Conservation (phyloP, 92 coral and sea anemone species). For the Plumapathes pennacea region DNA sequence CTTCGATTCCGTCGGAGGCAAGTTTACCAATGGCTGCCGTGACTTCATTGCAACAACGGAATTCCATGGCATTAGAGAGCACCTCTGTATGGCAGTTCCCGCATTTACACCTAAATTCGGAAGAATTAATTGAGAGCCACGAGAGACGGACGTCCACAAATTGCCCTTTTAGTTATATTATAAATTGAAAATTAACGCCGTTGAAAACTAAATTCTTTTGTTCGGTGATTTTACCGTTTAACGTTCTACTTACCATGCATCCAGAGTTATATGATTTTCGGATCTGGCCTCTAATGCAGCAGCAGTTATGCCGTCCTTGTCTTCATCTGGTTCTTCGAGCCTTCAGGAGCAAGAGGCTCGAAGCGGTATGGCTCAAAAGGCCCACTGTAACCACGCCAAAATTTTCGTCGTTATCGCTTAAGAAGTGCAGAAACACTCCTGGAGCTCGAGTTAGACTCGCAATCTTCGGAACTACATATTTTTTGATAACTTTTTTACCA, state of each 20-base stretch:
- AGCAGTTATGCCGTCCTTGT: conserved; percentile 30
- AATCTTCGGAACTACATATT: conserved; percentile 10
- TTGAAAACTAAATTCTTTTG: conserved; percentile 8
- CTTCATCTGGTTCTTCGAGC: conserved; percentile 15
- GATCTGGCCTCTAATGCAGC: conserved; percentile 25
- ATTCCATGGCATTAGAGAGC: no score
- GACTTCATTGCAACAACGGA: conserved; percentile 43
- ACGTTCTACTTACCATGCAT: conserved; percentile 29
- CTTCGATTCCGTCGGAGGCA: conserved; percentile 31
- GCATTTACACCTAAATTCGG: conserved; percentile 23
- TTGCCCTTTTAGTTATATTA: no score
- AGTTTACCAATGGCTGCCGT: conserved; percentile 23
- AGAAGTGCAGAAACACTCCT: conserved; percentile 10
- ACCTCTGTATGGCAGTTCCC: no score
- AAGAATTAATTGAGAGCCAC: not conserved
- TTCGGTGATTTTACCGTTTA: not conserved
- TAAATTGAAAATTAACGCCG: not conserved
- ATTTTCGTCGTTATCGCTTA: conserved; percentile 18
- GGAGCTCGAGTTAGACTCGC: conserved; percentile 13
- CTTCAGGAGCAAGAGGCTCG: conserved; percentile 19
- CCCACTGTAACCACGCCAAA: conserved; percentile 18
- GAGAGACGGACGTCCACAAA: no score
- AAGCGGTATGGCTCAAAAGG: conserved; percentile 32
- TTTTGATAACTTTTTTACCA: no score
- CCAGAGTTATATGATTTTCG: conserved; percentile 11